These are phyloP conservation scores for Perccottus glenii DNA, from an alignment of 2,113 vertebrate species.

Conservation along the genomic window DNA sequence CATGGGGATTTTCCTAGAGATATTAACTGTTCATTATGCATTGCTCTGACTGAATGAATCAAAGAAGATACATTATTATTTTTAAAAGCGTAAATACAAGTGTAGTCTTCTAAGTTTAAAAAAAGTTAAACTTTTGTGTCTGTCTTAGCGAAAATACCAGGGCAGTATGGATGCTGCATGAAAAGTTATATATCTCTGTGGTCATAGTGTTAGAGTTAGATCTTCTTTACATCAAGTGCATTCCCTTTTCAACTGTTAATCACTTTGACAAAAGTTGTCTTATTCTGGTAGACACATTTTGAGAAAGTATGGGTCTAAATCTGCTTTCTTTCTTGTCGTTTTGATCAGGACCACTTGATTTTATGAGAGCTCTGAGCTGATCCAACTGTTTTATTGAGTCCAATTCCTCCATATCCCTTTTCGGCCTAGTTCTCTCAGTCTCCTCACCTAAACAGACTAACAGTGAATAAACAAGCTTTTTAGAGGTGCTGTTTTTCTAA, in stretches of 20 bases:
- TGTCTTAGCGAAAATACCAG: too few species aligned
- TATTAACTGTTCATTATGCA: too few species aligned
- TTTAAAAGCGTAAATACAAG: too few species aligned
- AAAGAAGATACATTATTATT: too few species aligned
- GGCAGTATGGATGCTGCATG: too few species aligned
- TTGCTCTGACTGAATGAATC: too few species aligned
- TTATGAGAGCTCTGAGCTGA: slow-evolving; percentile 68
- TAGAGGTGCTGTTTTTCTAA: slow-evolving; percentile 91
- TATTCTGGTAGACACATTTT: slow-evolving; percentile 12
- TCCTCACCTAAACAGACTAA: slow-evolving; percentile 65
- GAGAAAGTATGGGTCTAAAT: slow-evolving; percentile 33
- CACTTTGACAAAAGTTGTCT: neutral
- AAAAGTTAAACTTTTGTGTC: too few species aligned
- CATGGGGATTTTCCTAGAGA: too few species aligned
- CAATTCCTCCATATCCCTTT: slow-evolving; percentile 25
- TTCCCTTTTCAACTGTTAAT: neutral
- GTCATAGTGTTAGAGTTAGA: neutral
- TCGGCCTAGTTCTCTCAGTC: slow-evolving; percentile 1
- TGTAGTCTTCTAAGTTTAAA: too few species aligned
- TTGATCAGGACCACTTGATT: slow-evolving; percentile 66
- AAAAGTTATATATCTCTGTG: too few species aligned
- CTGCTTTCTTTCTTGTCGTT: slow-evolving; percentile 39
- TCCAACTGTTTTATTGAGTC: slow-evolving; percentile 80
- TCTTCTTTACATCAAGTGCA: neutral
- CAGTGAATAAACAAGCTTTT: slow-evolving; percentile 81